Conservation (phyloP, 2,888 invertebrate genomes). For the Lithophane semibrunnea region DNA sequence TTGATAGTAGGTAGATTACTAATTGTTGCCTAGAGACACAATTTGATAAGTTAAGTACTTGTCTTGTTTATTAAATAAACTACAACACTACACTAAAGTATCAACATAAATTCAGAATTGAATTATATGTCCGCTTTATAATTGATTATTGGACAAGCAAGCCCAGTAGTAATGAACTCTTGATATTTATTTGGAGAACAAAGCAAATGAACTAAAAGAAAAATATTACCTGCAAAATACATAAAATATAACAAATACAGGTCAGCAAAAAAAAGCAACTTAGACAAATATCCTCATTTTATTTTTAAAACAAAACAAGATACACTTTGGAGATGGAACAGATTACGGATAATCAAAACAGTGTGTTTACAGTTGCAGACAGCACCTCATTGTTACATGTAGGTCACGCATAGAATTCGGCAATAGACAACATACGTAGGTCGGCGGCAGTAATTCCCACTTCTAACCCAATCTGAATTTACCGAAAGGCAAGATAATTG, state of each 20-base stretch:
- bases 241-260: conserved; percentile 20
- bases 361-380: conserved; percentile 67
- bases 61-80: conserved; percentile 23
- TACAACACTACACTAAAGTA: neutral
- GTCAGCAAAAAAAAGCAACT: conserved; percentile 12
- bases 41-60: conserved; percentile 8
- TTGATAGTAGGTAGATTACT: neutral
- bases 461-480: conserved; percentile 65
- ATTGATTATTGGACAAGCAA: conserved; percentile 28
- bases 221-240: neutral
- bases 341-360: conserved; percentile 74
- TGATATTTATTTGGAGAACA: neutral
- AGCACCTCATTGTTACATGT: conserved; percentile 72
- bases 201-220: neutral
- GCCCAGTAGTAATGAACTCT: neutral
- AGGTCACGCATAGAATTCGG: conserved; percentile 70
- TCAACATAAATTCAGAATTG: conserved; percentile 27
- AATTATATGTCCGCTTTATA: conserved; percentile 26
- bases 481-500: conserved; percentile 61
- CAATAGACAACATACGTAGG: conserved; percentile 64
- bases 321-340: conserved; percentile 65
- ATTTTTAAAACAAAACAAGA: conserved; percentile 47
- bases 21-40: neutral
- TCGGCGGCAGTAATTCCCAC: conserved; percentile 56
- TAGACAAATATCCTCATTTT: conserved; percentile 39